A percentile compares a stretch with the other conserved stretches of the same genome.
Conservation (phyloP, 2,888 invertebrate species). For the Amblyjoppa fuscipennis region DNA sequence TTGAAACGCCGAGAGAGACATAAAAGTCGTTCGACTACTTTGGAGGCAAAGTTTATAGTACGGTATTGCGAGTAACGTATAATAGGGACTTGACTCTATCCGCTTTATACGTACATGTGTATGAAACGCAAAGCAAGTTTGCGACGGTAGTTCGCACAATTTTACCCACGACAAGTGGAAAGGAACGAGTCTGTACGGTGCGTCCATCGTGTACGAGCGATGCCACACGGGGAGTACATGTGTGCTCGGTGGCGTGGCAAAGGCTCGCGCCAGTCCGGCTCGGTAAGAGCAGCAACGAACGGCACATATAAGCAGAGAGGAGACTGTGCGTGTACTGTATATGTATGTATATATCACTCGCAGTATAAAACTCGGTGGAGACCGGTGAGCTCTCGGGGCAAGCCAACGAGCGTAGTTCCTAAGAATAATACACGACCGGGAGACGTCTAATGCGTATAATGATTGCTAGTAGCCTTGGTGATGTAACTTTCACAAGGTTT, state of each 20-base stretch:
- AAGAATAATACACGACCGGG: constrained; percentile 75
- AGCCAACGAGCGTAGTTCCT: constrained; percentile 77
- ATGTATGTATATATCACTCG: constrained; percentile 33
- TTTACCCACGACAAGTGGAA: constrained; percentile 47
- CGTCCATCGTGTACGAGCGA: constrained; percentile 1
- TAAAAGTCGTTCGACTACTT: constrained; percentile 37
- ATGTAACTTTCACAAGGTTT: constrained; percentile 83
- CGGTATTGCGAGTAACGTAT: constrained; percentile 22
- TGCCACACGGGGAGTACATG: constrained; percentile 21
- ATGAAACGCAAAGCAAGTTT: constrained; percentile 25
- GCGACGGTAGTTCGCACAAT: constrained; percentile 21
- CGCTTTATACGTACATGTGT: constrained; percentile 30
- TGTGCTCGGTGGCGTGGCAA: constrained; percentile 31
- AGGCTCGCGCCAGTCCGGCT: constrained; percentile 31
- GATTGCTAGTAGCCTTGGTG: constrained; percentile 80
- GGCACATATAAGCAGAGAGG: constrained; percentile 21
- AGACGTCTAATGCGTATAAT: constrained; percentile 75
- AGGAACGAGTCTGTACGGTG: constrained; percentile 42
- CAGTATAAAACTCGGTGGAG: constrained; percentile 67
- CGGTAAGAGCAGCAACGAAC: constrained; percentile 29
- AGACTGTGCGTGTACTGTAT: constrained; percentile 41
- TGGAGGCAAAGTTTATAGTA: constrained; percentile 36
- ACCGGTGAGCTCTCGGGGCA: constrained; percentile 67
- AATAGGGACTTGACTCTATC: background rate
- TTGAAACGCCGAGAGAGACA: constrained; percentile 30